Evolutionary conservation across 2,888 invertebrate genomes (phyloP).

Genomic region (Agrochola macilenta): DNA sequence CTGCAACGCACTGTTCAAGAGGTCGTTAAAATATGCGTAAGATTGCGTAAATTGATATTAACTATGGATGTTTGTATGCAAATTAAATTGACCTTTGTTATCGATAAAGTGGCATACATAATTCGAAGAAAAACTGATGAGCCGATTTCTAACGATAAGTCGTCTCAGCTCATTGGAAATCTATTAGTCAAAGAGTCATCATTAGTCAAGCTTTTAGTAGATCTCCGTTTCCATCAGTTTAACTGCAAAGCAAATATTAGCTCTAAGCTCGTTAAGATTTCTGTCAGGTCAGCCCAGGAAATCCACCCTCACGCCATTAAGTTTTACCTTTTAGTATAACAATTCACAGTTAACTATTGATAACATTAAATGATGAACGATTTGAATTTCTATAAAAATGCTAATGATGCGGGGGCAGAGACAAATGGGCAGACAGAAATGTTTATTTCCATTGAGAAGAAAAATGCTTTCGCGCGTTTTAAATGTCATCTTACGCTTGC

Average conservation of each 20-base stretch:
- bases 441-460: slow-evolving; percentile 18
- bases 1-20: slow-evolving; percentile 27
- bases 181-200: slow-evolving; percentile 40
- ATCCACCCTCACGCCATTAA: background rate
- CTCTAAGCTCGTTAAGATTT: slow-evolving; percentile 23
- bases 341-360: slow-evolving; percentile 12
- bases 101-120: slow-evolving; percentile 26
- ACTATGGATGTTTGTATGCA: slow-evolving; percentile 64
- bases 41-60: slow-evolving; percentile 43
- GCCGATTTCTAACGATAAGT: slow-evolving; percentile 49
- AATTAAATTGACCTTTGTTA: slow-evolving; percentile 69
- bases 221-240: slow-evolving; percentile 4
- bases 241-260: slow-evolving; percentile 34
- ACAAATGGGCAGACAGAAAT: slow-evolving; percentile 21
- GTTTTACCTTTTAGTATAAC: slow-evolving; percentile 6
- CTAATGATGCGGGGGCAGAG: slow-evolving; percentile 35
- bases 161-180: slow-evolving; percentile 33
- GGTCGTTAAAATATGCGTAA: slow-evolving; percentile 32
- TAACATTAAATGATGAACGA: slow-evolving; percentile 24
- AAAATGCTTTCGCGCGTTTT: slow-evolving; percentile 1
- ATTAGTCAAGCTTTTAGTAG: slow-evolving; percentile 30
- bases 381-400: slow-evolving; percentile 34
- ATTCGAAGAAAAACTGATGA: slow-evolving; percentile 38
- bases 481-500: slow-evolving; percentile 25
- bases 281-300: background rate